Conservation (phyloP, 2,797 vertebrate species). For the Hippoglossus hippoglossus region DNA sequence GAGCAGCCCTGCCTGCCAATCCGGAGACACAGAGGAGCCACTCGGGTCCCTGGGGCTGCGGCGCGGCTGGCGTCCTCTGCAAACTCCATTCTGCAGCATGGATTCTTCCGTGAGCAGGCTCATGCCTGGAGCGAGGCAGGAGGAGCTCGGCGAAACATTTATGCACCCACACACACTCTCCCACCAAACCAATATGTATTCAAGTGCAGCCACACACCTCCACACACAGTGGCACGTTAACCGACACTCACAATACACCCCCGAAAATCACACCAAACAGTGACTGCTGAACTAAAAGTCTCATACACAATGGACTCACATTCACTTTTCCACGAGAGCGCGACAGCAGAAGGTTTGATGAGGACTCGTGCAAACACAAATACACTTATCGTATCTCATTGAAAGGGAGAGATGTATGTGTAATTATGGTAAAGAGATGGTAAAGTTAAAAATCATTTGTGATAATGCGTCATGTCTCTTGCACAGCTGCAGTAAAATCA, state of each 20-base stretch:
- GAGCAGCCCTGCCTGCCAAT: slow-evolving; percentile 66
- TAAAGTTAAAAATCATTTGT: neutral
- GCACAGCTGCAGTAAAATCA: slow-evolving; percentile 34
- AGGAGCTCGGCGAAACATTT: slow-evolving; percentile 80
- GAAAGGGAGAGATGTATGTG: too few relatives aligned
- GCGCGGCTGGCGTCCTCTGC: slow-evolving; percentile 72
- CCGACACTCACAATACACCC: slow-evolving; percentile 72
- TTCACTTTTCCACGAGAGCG: slow-evolving; percentile 39
- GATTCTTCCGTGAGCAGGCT: slow-evolving; percentile 76
- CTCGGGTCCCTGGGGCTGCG: slow-evolving; percentile 64
- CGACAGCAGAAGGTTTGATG: slow-evolving; percentile 36
- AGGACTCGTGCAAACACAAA: slow-evolving; percentile 13
- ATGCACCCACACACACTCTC: slow-evolving; percentile 79
- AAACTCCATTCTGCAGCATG: slow-evolving; percentile 77
- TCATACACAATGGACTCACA: slow-evolving; percentile 52
- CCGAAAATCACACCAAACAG: slow-evolving; percentile 78
- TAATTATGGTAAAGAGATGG: neutral
- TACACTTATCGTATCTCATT: neutral
- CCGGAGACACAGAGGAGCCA: slow-evolving; percentile 62
- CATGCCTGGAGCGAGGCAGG: slow-evolving; percentile 74
- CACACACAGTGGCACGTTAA: slow-evolving; percentile 77
- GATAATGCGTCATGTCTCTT: slow-evolving; percentile 2
- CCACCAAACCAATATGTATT: slow-evolving; percentile 79
- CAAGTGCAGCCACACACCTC: slow-evolving; percentile 82
- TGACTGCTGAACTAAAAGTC: slow-evolving; percentile 65